Conservation (phyloP, 2,888 invertebrate species). For the Agrenia bidenticulata region DNA sequence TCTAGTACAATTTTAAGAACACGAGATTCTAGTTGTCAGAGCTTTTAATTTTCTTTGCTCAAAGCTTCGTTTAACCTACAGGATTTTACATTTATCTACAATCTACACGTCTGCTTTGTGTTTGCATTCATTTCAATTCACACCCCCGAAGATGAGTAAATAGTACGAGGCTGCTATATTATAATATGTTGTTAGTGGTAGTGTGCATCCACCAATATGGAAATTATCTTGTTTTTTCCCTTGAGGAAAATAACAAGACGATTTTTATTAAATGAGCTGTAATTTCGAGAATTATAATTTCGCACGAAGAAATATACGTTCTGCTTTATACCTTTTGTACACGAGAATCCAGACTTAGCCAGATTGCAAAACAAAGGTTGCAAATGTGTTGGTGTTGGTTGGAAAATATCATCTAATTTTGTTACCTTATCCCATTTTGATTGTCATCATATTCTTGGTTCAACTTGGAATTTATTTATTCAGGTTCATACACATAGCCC, state of each 20-base stretch:
- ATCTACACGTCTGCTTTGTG: not conserved
- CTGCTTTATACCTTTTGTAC: not conserved
- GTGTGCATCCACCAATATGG: no score
- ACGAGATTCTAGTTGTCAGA: not conserved
- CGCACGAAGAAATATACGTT: constrained; percentile 10
- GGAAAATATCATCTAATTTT: no score
- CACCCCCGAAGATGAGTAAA: not conserved
- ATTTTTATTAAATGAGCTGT: constrained; percentile 14
- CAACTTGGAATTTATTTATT: no score
- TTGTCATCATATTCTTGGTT: no score
- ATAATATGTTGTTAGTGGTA: no score
- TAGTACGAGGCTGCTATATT: no score
- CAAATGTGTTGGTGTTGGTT: no score
- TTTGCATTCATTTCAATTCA: not conserved
- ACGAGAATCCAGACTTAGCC: not conserved
- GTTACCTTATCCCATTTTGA: no score
- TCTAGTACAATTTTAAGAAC: not conserved
- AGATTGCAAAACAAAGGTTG: constrained; percentile 1
- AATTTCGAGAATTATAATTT: constrained; percentile 18
- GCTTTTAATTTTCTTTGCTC: no score
- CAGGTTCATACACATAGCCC: no score
- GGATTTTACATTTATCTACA: not conserved
- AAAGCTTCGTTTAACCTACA: constrained; percentile 2
- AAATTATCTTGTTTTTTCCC: not conserved
- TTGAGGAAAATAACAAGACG: constrained; percentile 8